Evolutionary conservation across 2,113 vertebrate genomes (phyloP).

Genomic region (Trematocara nigrifrons): DNA sequence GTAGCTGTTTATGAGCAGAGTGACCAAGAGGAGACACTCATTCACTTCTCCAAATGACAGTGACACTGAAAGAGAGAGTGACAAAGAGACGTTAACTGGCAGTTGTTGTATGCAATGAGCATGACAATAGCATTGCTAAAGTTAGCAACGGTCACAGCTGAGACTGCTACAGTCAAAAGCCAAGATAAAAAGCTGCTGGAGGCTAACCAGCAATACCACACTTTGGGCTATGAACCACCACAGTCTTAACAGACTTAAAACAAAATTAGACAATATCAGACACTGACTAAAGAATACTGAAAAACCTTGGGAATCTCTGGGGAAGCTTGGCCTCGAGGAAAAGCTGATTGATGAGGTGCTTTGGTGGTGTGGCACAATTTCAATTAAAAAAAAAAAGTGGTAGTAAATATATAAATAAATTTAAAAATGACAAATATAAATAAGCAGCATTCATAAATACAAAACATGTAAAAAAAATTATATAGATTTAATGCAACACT

Average conservation of each 20-base stretch:
- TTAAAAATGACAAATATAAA: background rate
- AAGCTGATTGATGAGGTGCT: background rate
- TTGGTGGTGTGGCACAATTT: background rate
- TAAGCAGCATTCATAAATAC: background rate
- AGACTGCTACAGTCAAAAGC: conserved; percentile 10
- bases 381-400: rapidly evolving
- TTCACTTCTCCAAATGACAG: background rate
- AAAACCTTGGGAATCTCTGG: background rate
- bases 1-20: background rate
- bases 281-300: background rate
- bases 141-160: conserved; percentile 63
- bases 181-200: conserved; percentile 20
- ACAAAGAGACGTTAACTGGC: conserved; percentile 17
- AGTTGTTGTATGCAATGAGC: conserved; percentile 48
- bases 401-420: background rate
- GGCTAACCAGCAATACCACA: background rate
- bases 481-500: background rate
- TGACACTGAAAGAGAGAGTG: conserved; percentile 3
- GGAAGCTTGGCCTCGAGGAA: background rate
- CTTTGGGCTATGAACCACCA: background rate
- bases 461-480: background rate
- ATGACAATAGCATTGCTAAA: conserved; percentile 71
- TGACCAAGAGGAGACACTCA: background rate
- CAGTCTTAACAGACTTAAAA: background rate
- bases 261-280: background rate